Base-by-base conservation (phyloP, 2,113 vertebrate species). In the Cephalopterus ornatus region DNA sequence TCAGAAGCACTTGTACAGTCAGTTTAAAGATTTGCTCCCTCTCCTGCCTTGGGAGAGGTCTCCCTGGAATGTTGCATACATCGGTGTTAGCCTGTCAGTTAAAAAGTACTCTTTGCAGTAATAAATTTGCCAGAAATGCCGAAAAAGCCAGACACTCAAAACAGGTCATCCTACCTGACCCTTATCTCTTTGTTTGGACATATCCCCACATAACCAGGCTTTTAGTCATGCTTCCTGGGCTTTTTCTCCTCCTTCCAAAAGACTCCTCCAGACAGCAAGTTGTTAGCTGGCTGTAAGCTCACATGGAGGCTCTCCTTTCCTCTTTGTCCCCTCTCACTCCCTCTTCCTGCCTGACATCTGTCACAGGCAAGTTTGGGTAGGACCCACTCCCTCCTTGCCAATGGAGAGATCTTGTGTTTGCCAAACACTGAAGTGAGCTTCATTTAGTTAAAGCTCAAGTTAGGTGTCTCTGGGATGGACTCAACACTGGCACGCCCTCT, bases 261-360 rank as follows among this genome's bases (percentile, higher is more conserved):
- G 37, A 41, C 28, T 86, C 6, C 20, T 95, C 7, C 42, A 58
- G 58, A 46, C 14, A 53, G 17, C 30, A 86, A 71, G 42, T 35
- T 74, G 42, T 55, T 44, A 47, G 39, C 74, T 61, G n/a, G 18
- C 30, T 84, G 20, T 73, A 59, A n/a, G 12, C 30, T 86, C 30
- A 30, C 22, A 30, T 44, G 30, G 23, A 63, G 11, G 14, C 3
- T 62, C 11, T 73, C 46, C 16, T 27, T 46, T 20, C 10, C 30
- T 46, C 27, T 73, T 27, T 0, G 0, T 73, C 12, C 2, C 14
- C 14, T 52, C 47, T 90, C 1, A 6, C 30, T 82, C 28, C 32
- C 30, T 58, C n/a, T 73, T 90, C 41, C n/a, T 65, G 17, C 32
- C n/a, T 83, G 46, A 30, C 14, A 56, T 44, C 23, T 78, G 44